A percentile compares a stretch with the other conserved stretches of the same genome.
phyloP scores from a whole-genome alignment of 2,113 vertebrate genomes.

The Chascanopsetta lugubris region DNA sequence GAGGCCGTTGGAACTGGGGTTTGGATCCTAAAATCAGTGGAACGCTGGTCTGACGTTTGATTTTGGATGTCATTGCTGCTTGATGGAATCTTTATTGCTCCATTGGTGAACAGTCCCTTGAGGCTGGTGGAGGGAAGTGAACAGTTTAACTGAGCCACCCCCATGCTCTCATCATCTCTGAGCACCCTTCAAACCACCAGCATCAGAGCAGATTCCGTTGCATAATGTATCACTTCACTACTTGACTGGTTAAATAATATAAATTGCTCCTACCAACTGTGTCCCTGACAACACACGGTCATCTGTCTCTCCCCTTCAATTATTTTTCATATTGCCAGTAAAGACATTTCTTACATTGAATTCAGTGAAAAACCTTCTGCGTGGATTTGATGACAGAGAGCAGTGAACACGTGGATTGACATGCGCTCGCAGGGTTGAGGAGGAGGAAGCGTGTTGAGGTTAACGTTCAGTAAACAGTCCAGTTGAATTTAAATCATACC shows the following conservation, averaged over 20 bases:
- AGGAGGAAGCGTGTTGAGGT: conserved; percentile 31
- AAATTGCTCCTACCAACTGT: conserved; percentile 3
- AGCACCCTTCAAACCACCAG: conserved; percentile 29
- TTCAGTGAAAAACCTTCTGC: conserved; percentile 4
- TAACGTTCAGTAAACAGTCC: conserved; percentile 44
- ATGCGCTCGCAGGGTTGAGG: background rate
- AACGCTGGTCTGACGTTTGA: conserved; percentile 39
- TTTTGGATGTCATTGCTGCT: conserved; percentile 28
- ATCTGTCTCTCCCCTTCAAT: conserved; percentile 1
- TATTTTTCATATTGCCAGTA: conserved; percentile 17
- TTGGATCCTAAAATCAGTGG: conserved; percentile 52
- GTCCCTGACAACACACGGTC: conserved; percentile 1
- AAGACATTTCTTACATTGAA: too few relatives aligned
- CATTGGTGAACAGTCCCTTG: conserved; percentile 45
- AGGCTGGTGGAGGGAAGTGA: conserved; percentile 27
- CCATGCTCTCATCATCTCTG: conserved; percentile 27
- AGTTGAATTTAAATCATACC: conserved; percentile 39
- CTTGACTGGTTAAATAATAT: conserved; percentile 7
- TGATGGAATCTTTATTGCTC: conserved; percentile 38
- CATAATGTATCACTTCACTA: conserved; percentile 4
- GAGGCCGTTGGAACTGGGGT: conserved; percentile 44
- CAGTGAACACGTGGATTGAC: background rate
- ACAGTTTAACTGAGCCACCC: conserved; percentile 39
- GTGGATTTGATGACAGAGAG: background rate
- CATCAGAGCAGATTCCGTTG: conserved; percentile 18